These are phyloP conservation scores for Aplodontia rufa DNA, from an alignment of 2,113 vertebrate genomes.

Conservation along the genomic window DNA sequence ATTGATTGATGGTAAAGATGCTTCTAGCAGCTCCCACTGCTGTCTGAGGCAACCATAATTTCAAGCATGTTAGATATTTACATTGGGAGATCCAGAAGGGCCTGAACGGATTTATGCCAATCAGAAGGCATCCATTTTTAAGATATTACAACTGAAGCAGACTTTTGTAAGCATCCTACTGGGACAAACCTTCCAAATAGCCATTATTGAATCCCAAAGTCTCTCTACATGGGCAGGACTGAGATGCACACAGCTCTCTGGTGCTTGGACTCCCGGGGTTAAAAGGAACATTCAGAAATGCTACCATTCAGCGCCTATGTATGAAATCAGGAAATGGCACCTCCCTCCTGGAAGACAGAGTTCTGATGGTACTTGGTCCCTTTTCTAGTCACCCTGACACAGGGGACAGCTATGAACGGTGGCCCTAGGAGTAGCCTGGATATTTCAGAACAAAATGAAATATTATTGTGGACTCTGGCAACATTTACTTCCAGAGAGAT, in stretches of 20 bases:
- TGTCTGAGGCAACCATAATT: neutral
- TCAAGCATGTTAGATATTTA: neutral
- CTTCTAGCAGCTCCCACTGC: neutral
- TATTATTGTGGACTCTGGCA: neutral
- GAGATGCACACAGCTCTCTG: neutral
- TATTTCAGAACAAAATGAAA: neutral
- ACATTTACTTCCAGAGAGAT: neutral
- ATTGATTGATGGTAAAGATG: neutral
- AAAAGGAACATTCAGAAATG: neutral
- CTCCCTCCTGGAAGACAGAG: neutral
- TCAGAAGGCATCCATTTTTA: conserved; percentile 24
- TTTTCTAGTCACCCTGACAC: neutral
- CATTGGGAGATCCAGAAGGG: neutral
- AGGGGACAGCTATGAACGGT: neutral
- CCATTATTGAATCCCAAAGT: neutral
- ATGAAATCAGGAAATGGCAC: neutral
- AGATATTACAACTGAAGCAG: conserved; percentile 22
- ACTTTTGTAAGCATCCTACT: neutral
- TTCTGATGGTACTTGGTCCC: neutral
- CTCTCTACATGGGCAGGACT: neutral
- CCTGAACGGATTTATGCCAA: conserved; percentile 20
- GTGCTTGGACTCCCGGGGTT: neutral
- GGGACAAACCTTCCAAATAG: conserved; percentile 34
- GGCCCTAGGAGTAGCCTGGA: neutral
- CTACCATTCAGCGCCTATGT: neutral